Evolutionary conservation across 2,113 vertebrate genomes (phyloP).

Genomic region (Platysternon megacephalum): DNA sequence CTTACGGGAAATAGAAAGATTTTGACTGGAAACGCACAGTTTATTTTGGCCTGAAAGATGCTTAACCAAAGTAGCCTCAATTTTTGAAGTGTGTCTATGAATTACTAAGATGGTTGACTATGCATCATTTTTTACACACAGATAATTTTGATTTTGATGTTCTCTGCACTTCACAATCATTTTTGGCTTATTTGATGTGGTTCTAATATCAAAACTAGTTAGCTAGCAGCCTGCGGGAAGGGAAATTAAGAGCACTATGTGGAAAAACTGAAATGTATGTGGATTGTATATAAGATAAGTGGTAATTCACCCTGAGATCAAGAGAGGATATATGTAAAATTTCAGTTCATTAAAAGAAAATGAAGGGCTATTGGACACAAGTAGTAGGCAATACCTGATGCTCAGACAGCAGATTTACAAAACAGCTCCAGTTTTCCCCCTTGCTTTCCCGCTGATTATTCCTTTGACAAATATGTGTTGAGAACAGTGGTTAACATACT

Average conservation of each 20-base stretch:
- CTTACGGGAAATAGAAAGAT: neutral
- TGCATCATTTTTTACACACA: fast-evolving
- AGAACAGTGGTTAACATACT: slow-evolving; percentile 43
- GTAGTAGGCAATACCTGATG: neutral
- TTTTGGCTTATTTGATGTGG: neutral
- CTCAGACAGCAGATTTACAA: neutral
- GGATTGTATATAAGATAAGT: neutral
- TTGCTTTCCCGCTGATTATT: slow-evolving; percentile 37
- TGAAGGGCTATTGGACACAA: neutral
- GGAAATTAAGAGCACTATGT: neutral
- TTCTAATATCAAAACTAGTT: neutral
- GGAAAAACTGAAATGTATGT: neutral
- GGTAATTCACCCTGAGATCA: slow-evolving; percentile 11
- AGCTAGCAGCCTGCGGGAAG: neutral
- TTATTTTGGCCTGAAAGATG: neutral
- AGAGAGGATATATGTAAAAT: neutral
- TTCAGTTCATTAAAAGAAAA: slow-evolving; percentile 26
- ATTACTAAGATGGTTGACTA: neutral
- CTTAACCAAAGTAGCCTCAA: neutral
- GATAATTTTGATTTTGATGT: neutral
- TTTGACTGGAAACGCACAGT: neutral
- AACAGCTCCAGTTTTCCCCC: neutral
- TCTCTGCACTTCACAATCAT: neutral
- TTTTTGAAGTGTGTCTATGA: neutral
- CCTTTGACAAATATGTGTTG: slow-evolving; percentile 25